phyloP scores from a whole-genome alignment of 1,140 invertebrate species.

The Amyelois transitella region DNA sequence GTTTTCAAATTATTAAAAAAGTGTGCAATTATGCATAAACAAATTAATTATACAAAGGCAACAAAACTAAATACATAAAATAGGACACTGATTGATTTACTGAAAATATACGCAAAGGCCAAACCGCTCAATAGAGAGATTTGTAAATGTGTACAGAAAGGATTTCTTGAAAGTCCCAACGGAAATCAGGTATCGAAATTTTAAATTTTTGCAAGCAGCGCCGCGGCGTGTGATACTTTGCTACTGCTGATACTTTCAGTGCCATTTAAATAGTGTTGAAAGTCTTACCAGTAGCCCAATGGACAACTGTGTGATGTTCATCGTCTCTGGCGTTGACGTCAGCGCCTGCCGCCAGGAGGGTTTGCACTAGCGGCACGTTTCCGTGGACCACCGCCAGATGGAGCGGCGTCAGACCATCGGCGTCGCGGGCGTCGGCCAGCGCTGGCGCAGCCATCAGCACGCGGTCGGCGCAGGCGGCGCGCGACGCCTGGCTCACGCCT shows the following conservation, averaged over 20 bases:
- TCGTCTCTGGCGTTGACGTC: conserved; percentile 92
- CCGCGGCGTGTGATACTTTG: too few relatives aligned
- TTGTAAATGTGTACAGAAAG: too few relatives aligned
- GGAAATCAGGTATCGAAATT: too few relatives aligned
- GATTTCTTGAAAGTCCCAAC: too few relatives aligned
- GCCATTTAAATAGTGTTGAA: not conserved
- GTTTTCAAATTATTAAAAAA: not conserved
- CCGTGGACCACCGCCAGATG: conserved; percentile 95
- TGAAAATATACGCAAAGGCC: too few relatives aligned
- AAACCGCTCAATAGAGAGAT: too few relatives aligned
- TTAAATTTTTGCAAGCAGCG: too few relatives aligned
- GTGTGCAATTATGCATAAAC: too few relatives aligned
- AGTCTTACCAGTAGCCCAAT: conserved; percentile 95
- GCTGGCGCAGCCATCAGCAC: conserved; percentile 85
- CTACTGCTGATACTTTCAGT: too few relatives aligned
- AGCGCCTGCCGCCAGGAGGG: conserved; percentile 86
- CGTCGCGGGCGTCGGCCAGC: conserved; percentile 87
- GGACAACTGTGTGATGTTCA: conserved; percentile 96
- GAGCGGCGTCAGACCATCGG: conserved; percentile 94
- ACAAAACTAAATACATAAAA: too few relatives aligned
- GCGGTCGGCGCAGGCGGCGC: conserved; percentile 81
- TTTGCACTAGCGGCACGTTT: conserved; percentile 86
- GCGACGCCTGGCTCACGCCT: conserved; percentile 72
- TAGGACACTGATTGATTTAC: too few relatives aligned
- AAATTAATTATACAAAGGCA: too few relatives aligned